Evolutionary conservation across 1,140 invertebrate species (phyloP).

Genomic region (Mamestra configurata): DNA sequence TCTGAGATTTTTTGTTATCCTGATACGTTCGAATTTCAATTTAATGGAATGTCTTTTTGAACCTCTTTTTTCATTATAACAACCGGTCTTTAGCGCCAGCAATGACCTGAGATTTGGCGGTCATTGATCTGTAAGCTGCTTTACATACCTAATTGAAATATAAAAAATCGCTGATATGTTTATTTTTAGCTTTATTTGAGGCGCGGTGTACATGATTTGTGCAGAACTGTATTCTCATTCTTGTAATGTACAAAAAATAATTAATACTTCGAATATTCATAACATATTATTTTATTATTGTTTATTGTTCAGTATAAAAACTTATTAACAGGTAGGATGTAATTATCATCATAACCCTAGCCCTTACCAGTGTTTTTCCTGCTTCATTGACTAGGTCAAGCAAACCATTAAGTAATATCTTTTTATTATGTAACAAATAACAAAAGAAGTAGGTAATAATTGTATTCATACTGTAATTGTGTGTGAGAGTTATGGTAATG

Average conservation of each 20-base stretch:
- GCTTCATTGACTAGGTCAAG: neutral
- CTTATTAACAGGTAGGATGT: neutral
- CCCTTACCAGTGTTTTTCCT: conserved; percentile 10
- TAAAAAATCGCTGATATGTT: neutral
- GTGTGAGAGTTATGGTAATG: too few species aligned
- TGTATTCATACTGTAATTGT: neutral
- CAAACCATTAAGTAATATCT: neutral
- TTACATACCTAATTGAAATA: conserved; percentile 1
- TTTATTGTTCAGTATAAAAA: too few species aligned
- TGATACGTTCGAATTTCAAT: neutral
- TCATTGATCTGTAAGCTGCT: conserved; percentile 34
- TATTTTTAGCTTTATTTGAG: neutral
- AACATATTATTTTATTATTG: too few species aligned
- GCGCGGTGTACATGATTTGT: too few species aligned
- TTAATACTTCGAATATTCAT: too few species aligned
- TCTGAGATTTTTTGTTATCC: neutral
- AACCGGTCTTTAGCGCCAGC: conserved; percentile 21
- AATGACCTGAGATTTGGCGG: conserved; percentile 34
- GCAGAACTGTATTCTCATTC: too few species aligned
- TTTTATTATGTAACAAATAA: neutral
- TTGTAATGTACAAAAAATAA: too few species aligned
- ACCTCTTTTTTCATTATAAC: neutral
- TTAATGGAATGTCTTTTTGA: neutral
- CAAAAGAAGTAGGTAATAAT: neutral
- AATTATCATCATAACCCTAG: neutral